phyloP scores from a whole-genome alignment of 2,797 vertebrate genomes.

The Epinephelus coioides region DNA sequence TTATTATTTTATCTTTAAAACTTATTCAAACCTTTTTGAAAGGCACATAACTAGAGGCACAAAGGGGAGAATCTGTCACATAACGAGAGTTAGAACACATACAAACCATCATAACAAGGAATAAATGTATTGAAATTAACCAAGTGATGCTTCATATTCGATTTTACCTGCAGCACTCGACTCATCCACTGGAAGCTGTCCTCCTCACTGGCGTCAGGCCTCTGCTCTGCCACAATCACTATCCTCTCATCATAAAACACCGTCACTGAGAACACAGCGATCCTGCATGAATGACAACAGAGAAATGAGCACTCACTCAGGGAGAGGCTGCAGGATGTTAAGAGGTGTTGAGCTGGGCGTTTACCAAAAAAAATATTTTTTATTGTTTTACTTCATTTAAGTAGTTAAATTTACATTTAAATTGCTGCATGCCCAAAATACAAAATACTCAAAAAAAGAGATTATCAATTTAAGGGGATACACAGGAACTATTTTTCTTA shows the following conservation, averaged over 20 bases:
- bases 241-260: slow-evolving; percentile 98
- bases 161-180: slow-evolving; percentile 92
- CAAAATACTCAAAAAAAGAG: too few species aligned
- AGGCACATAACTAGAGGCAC: too few species aligned
- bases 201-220: slow-evolving; percentile 96
- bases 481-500: too few species aligned
- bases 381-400: too few species aligned
- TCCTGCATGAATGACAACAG: slow-evolving; percentile 81
- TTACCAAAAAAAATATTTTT: too few species aligned
- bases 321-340: background rate
- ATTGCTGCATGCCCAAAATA: too few species aligned
- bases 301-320: background rate
- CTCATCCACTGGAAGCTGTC: slow-evolving; percentile 99
- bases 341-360: too few species aligned
- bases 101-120: background rate
- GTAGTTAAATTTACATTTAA: too few species aligned
- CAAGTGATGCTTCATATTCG: background rate
- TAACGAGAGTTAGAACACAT: background rate
- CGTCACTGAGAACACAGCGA: slow-evolving; percentile 96
- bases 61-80: too few species aligned
- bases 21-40: too few species aligned
- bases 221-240: slow-evolving; percentile 97
- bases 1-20: too few species aligned
- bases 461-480: too few species aligned
- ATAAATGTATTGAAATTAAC: background rate